Evolutionary conservation across 2,888 invertebrate genomes (phyloP).

Genomic region (Atrina japonica): DNA sequence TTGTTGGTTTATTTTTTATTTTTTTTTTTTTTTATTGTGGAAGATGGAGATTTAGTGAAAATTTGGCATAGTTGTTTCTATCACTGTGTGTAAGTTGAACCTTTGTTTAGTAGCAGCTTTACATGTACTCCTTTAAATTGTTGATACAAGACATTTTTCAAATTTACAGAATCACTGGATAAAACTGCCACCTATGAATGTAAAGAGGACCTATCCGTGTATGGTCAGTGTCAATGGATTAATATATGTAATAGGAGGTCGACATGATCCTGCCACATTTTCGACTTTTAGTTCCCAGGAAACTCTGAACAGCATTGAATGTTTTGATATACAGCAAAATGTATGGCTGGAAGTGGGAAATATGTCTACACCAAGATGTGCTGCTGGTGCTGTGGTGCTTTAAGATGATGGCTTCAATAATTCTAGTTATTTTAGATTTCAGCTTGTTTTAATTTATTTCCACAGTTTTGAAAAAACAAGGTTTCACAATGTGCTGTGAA

Average conservation of each 20-base stretch:
- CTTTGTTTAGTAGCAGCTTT: too few species aligned
- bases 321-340: conserved; percentile 90
- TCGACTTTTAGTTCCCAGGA: conserved; percentile 54
- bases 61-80: too few species aligned
- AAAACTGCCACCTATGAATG: conserved; percentile 86
- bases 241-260: conserved; percentile 94
- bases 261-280: conserved; percentile 82
- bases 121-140: not conserved
- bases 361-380: conserved; percentile 90
- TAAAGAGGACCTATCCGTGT: conserved; percentile 92
- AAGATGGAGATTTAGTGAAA: too few species aligned
- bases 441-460: not conserved
- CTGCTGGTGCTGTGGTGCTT: conserved; percentile 65
- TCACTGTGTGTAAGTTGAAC: too few species aligned
- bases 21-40: too few species aligned
- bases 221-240: conserved; percentile 91
- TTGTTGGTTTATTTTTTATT: too few species aligned
- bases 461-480: not conserved
- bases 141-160: not conserved
- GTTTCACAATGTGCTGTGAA: too few species aligned
- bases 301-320: conserved; percentile 90
- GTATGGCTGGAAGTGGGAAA: conserved; percentile 90
- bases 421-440: not conserved
- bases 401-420: conserved; percentile 36
- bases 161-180: conserved; percentile 85